phyloP scores from a whole-genome alignment of 2,797 vertebrate genomes.

The Remorina albescens region DNA sequence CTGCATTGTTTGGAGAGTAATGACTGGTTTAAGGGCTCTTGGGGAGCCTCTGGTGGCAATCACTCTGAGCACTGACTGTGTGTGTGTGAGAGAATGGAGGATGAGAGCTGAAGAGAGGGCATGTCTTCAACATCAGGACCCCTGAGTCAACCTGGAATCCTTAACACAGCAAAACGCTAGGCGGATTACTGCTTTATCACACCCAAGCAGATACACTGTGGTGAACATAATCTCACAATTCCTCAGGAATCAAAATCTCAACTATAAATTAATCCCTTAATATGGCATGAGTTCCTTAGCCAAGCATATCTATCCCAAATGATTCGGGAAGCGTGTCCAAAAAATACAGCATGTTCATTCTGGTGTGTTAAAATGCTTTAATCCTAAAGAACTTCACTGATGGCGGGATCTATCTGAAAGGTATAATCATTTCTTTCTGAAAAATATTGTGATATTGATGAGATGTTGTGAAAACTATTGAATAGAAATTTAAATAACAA shows the following conservation, averaged over 20 bases:
- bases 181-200: slow-evolving; percentile 78
- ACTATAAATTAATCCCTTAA: slow-evolving; percentile 74
- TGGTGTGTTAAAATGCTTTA: slow-evolving; percentile 25
- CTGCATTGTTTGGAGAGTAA: slow-evolving; percentile 29
- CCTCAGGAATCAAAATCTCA: slow-evolving; percentile 66
- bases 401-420: slow-evolving; percentile 10
- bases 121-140: slow-evolving; percentile 49
- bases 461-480: slow-evolving; percentile 16
- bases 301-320: slow-evolving; percentile 42
- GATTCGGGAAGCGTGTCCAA: slow-evolving; percentile 37
- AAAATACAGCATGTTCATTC: slow-evolving; percentile 49
- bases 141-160: slow-evolving; percentile 67
- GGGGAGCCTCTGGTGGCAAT: no score
- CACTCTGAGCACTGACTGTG: neutral
- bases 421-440: slow-evolving; percentile 19
- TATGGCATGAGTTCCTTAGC: slow-evolving; percentile 56
- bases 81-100: slow-evolving; percentile 12
- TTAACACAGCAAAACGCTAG: slow-evolving; percentile 52
- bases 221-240: slow-evolving; percentile 66
- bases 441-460: slow-evolving; percentile 26
- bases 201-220: slow-evolving; percentile 63
- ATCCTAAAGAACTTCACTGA: slow-evolving; percentile 27
- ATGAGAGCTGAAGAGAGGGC: slow-evolving; percentile 33
- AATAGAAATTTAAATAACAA: no score
- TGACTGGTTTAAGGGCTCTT: neutral